Conservation (phyloP, 2,888 invertebrate species). For the Nephrotoma flavescens region DNA sequence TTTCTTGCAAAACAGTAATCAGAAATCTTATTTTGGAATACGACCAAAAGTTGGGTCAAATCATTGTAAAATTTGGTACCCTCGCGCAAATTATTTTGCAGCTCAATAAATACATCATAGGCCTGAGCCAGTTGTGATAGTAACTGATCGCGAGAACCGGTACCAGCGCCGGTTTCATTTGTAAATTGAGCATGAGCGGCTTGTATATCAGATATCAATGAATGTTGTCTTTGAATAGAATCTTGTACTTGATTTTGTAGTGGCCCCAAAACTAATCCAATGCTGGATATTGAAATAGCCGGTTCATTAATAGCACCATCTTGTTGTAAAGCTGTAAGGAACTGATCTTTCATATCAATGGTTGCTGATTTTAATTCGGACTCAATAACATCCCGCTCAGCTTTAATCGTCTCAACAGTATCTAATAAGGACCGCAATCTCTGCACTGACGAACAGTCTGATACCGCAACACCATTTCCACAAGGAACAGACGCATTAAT, state of each 20-base stretch:
- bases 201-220: conserved; percentile 52
- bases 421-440: conserved; percentile 66
- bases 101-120: conserved; percentile 82
- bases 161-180: conserved; percentile 48
- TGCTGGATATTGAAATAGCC: conserved; percentile 49
- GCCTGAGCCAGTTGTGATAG: conserved; percentile 78
- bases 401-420: conserved; percentile 68
- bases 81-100: conserved; percentile 82
- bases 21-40: conserved; percentile 92
- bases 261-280: conserved; percentile 61
- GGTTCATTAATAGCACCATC: conserved; percentile 71
- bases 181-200: conserved; percentile 30
- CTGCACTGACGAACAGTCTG: conserved; percentile 44
- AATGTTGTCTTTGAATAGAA: conserved; percentile 56
- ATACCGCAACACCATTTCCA: conserved; percentile 37
- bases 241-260: conserved; percentile 65
- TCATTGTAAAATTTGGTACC: conserved; percentile 94
- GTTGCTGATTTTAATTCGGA: conserved; percentile 66
- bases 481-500: conserved; percentile 57
- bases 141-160: conserved; percentile 56
- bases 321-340: conserved; percentile 56
- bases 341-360: conserved; percentile 68
- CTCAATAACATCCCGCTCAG: conserved; percentile 81
- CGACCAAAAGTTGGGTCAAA: conserved; percentile 79
- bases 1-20: conserved; percentile 98